Base-by-base conservation (phyloP, 2,888 invertebrate species). In the Ethmia dodecea region DNA sequence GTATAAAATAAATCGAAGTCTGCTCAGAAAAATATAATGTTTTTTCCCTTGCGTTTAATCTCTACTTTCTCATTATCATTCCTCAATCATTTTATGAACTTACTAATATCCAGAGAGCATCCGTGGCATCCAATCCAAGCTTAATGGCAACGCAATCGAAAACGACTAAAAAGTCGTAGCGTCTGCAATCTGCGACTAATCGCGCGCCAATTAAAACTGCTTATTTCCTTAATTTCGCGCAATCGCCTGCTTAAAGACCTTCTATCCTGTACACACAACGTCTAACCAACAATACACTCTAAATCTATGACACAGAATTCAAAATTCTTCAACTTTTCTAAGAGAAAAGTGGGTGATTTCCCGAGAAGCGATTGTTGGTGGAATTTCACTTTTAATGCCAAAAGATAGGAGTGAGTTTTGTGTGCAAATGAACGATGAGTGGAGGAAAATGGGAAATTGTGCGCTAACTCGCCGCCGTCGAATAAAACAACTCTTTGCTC, bases 401-500 rank as follows among this genome's bases (percentile, higher is more conserved):
- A 11, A 12, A 16, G 9, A 31, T 58, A 72, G 43, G 58, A 65
- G 52, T 35, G 37, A 41, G 35, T 59, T 53, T 67, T 28, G 52
- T 29, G 26, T 49, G 55, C 24, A 34, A 32, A 38, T 35, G 24
- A 42, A 40, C 60, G 65, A 69, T 70, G 72, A 71, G 71, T 55
- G 55, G 64, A 61, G 64, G 61, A 78, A 75, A 76, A 75, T 80
- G 76, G 83, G 83, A 83, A 84, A 83, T 84, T 76, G 83, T 77
- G 62, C 59, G 68, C 76, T 77, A 80, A 83, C 78, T 78, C 73
- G 63, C 57, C 68, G 72, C 65, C 74, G 70, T 49, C 60, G 72
- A 79, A 79, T 81, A 83, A 83, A 84, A 84, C 84, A 84, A 84
- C 83, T 78, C 83, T 78, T 79, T 70, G 76, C 76, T 71, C 71